phyloP scores from a whole-genome alignment of 2,113 vertebrate species.

The Bufo bufo region DNA sequence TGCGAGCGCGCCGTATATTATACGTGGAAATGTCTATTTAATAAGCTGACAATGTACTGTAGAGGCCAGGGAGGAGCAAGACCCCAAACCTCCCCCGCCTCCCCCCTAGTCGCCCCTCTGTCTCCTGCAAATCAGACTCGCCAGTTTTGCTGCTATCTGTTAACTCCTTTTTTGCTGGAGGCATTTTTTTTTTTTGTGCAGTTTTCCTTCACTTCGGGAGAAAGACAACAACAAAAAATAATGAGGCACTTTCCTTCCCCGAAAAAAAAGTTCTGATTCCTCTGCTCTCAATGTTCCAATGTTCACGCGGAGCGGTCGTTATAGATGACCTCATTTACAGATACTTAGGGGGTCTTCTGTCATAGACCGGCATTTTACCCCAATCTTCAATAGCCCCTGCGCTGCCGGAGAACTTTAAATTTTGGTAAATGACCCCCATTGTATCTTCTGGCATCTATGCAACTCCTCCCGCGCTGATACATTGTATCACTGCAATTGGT shows the following conservation, averaged over 20 bases:
- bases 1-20: neutral
- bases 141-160: conserved; percentile 54
- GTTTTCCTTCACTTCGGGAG: neutral
- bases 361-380: too few species aligned
- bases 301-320: too few species aligned
- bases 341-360: too few species aligned
- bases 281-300: neutral
- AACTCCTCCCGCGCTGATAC: neutral
- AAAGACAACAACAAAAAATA: neutral
- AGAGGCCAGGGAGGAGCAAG: neutral
- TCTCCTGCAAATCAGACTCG: conserved; percentile 15
- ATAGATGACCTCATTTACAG: too few species aligned
- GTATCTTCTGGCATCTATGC: conserved; percentile 30
- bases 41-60: conserved; percentile 59
- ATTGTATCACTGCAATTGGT: too few species aligned
- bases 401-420: too few species aligned
- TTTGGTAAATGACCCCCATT: neutral
- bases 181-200: neutral
- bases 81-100: neutral
- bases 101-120: neutral
- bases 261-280: neutral
- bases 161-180: conserved; percentile 47
- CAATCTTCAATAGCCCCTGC: too few species aligned
- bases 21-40: conserved; percentile 29
- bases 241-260: conserved; percentile 7